phyloP scores from a whole-genome alignment of 2,113 vertebrate genomes.

The Scolopax mira region DNA sequence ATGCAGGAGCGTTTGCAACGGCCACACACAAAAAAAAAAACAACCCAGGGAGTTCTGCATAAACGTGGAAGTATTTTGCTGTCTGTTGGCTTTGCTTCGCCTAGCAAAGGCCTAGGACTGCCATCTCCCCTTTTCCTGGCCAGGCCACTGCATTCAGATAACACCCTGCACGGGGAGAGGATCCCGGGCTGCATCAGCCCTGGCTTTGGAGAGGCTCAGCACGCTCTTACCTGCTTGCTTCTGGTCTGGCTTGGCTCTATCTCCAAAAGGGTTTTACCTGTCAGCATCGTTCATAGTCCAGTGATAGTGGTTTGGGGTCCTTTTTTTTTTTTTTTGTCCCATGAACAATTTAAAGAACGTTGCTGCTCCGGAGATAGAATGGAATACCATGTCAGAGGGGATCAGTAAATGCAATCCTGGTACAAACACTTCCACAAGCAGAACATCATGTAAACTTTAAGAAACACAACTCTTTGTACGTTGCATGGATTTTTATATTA shows the following conservation, averaged over 20 bases:
- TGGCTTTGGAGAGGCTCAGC: accelerated
- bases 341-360: background rate
- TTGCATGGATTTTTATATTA: background rate
- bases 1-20: background rate
- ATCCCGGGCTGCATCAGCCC: accelerated
- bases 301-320: background rate
- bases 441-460: background rate
- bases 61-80: background rate
- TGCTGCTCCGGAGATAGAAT: background rate
- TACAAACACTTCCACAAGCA: background rate
- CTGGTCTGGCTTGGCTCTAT: background rate
- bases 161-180: accelerated
- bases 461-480: background rate
- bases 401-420: background rate
- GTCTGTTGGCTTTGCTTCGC: background rate
- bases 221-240: background rate
- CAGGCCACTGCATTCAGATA: accelerated
- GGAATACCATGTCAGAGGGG: background rate
- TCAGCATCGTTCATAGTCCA: background rate
- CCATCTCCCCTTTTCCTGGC: accelerated
- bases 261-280: background rate
- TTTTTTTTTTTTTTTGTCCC: background rate
- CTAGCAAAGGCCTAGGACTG: too few relatives aligned
- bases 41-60: background rate
- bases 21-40: background rate